Base-by-base conservation (phyloP, 2,113 vertebrate genomes). In the Todiramphus saurophagus region DNA sequence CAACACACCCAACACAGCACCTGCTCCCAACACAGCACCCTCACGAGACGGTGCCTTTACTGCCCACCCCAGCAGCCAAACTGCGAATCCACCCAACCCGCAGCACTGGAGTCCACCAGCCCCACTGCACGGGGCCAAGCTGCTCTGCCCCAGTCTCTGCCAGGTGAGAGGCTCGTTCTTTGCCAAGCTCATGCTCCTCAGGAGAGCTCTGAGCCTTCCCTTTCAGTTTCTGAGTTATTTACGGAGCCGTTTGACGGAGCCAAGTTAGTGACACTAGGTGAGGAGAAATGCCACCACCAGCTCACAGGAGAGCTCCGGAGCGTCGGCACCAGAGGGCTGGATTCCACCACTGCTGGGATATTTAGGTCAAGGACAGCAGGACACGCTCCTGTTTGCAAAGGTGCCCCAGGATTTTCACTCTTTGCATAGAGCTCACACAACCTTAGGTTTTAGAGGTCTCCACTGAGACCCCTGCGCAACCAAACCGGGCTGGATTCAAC, bases 291-390 rank as follows among this genome's bases (percentile, higher is more conserved):
- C 60, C 89, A 85, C 53, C 1, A 3, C 75, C 66, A 20, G 93
- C 90, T 72, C 9, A 2, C 58, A 66, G 83, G 58, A 77, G 39
- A 94, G 62, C 41, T 79, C 6, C 5, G 13, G 50, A 79, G 67
- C 2, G 1, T 16, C 0, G 0, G 53, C 82, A 80, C 48, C 83
- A 31, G 37, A 53, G 90, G 68, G 44, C 55, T 87, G 24, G 64
- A 39, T 62, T 44, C 48, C 82, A 68, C 81, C 48, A 1, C 73
- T 63, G 48, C 91, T n/a, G 64, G 62, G 77, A 83, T 91, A 97
- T 93, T 77, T 80, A 87, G 95, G 94, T 79, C 85, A 96, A 96
- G 89, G 92, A 83, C 84, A 84, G 66, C 41, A 87, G 86, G 90
- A 91, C 68, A 53, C 2, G 4, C 37, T 31, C 13, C 64, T 1